A percentile compares a stretch with the other conserved stretches of the same genome.
Evolutionary conservation across 2,797 vertebrate species (phyloP).

Genomic region (Anas bernieri): DNA sequence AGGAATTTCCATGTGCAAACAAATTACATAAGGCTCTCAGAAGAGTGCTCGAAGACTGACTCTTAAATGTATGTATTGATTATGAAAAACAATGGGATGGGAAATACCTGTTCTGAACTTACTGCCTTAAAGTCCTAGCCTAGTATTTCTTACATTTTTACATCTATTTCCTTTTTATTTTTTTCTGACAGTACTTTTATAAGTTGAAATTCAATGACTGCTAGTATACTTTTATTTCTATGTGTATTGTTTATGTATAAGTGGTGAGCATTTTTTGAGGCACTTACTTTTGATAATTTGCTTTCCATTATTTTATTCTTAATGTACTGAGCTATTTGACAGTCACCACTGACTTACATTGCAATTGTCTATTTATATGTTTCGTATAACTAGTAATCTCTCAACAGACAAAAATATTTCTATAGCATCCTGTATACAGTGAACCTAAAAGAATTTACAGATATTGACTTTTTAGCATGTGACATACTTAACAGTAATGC

Average conservation of each 20-base stretch:
- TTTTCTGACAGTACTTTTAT: not conserved
- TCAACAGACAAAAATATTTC: not conserved
- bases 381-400: not conserved
- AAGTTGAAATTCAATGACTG: not conserved
- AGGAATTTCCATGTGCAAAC: not conserved
- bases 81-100: not conserved
- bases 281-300: not conserved
- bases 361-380: not conserved
- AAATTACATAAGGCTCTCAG: not conserved
- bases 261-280: not conserved
- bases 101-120: not conserved
- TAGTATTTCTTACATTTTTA: not conserved
- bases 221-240: not conserved
- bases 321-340: not conserved
- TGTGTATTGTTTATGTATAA: not conserved
- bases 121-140: not conserved
- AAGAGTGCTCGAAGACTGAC: not conserved
- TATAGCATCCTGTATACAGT: not conserved
- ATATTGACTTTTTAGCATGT: not conserved
- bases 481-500: not conserved
- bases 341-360: not conserved
- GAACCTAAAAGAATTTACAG: not conserved
- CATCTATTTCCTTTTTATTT: not conserved
- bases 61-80: not conserved
- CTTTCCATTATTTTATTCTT: not conserved